phyloP scores from a whole-genome alignment of 1,140 invertebrate genomes.

The Prorops nasuta region DNA sequence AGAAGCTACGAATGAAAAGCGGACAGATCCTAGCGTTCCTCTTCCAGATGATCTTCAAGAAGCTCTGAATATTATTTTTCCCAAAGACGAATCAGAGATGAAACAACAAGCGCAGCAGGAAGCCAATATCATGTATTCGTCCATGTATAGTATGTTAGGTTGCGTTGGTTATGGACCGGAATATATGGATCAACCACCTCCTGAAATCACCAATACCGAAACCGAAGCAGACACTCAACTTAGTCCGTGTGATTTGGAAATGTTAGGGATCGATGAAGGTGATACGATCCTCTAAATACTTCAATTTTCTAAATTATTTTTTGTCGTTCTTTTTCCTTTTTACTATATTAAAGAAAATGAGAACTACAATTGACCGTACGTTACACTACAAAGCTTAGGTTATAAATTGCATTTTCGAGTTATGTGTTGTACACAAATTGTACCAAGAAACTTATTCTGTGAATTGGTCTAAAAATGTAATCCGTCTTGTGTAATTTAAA shows the following conservation, averaged over 20 bases:
- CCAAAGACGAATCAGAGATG: conserved; percentile 43
- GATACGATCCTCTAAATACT: conserved; percentile 50
- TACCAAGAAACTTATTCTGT: too few relatives aligned
- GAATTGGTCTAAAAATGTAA: background rate
- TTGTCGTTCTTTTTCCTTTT: conserved; percentile 3
- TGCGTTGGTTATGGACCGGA: conserved; percentile 51
- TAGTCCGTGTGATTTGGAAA: conserved; percentile 51
- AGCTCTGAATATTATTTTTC: conserved; percentile 71
- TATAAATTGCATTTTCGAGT: too few relatives aligned
- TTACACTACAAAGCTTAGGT: too few relatives aligned
- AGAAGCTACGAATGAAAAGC: conserved; percentile 42
- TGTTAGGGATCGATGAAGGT: conserved; percentile 56
- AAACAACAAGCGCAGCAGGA: conserved; percentile 35
- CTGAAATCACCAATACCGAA: conserved; percentile 51
- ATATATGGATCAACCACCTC: conserved; percentile 54
- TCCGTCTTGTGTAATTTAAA: too few relatives aligned
- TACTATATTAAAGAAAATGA: conserved; percentile 5
- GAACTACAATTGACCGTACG: background rate
- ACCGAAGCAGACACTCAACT: conserved; percentile 46
- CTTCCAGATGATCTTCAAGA: conserved; percentile 68
- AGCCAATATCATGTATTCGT: conserved; percentile 48
- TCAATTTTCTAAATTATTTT: conserved; percentile 11
- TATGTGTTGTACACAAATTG: too few relatives aligned
- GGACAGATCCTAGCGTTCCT: conserved; percentile 39
- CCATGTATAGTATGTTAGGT: conserved; percentile 53